A percentile compares a stretch with the other conserved stretches of the same genome.
phyloP scores from a whole-genome alignment of 2,113 vertebrate species.

The Bubalus kerabau region DNA sequence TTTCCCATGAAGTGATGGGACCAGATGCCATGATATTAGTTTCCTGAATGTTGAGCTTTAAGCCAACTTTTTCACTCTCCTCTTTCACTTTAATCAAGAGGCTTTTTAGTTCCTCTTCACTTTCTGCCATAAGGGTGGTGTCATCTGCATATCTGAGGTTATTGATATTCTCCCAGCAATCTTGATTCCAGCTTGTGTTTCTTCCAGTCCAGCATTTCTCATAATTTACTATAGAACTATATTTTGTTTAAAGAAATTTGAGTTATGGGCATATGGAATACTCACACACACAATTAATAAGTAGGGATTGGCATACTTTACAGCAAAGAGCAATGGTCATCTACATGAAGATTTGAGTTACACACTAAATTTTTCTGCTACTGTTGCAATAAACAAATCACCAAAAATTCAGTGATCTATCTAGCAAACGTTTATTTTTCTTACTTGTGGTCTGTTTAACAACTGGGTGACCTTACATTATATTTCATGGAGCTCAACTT shows the following conservation, averaged over 20 bases:
- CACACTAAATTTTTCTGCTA: background rate
- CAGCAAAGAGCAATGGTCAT: background rate
- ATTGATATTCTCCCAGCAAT: too few species aligned
- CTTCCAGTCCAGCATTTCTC: too few species aligned
- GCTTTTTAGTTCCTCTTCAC: too few species aligned
- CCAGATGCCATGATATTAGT: too few species aligned
- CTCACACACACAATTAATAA: background rate
- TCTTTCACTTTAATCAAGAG: too few species aligned
- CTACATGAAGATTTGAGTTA: background rate
- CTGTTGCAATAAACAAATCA: background rate
- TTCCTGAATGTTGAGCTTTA: too few species aligned
- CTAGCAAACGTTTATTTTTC: background rate
- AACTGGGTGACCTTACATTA: accelerated
- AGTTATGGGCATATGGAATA: background rate
- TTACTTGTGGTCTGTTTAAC: background rate
- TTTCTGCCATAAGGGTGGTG: too few species aligned
- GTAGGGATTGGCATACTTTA: background rate
- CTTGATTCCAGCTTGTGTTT: too few species aligned
- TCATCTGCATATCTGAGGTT: too few species aligned
- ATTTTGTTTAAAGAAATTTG: background rate
- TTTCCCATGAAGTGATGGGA: too few species aligned
- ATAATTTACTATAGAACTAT: background rate
- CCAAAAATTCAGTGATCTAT: background rate
- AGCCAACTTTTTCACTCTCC: too few species aligned
- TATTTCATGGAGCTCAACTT: background rate